Percentiles rank a stretch among this genome's conserved stretches.
Conservation (phyloP, 2,888 invertebrate species). For the Thecophora atra region DNA sequence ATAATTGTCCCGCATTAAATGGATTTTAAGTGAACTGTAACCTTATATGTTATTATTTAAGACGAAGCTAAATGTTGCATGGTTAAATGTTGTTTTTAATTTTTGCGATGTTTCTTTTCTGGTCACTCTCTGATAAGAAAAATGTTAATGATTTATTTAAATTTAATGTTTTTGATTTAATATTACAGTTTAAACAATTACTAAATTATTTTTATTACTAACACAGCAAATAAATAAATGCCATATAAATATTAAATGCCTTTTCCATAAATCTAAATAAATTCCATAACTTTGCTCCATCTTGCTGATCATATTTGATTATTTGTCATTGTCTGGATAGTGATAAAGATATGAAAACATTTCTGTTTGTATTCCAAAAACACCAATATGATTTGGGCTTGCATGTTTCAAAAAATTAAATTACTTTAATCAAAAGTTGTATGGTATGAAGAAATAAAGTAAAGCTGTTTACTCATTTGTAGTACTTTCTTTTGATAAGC, state of each 20-base stretch:
- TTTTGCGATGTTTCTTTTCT: not conserved
- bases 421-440: not conserved
- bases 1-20: constrained; percentile 39
- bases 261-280: constrained; percentile 25
- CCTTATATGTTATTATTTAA: constrained; percentile 27
- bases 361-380: not conserved
- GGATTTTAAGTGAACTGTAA: constrained; percentile 29
- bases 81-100: constrained; percentile 8
- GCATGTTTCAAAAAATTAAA: not conserved
- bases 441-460: not conserved
- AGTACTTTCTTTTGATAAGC: not conserved
- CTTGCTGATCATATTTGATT: no score
- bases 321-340: no score
- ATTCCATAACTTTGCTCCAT: not conserved
- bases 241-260: constrained; percentile 3
- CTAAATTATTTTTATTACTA: constrained; percentile 1
- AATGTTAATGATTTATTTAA: constrained; percentile 4
- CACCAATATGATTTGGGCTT: not conserved
- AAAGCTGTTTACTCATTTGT: not conserved
- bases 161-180: not conserved
- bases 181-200: not conserved
- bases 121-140: not conserved
- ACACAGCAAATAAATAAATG: constrained; percentile 15
- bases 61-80: constrained; percentile 11
- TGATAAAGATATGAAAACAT: not conserved